A percentile compares a stretch with the other conserved stretches of the same genome.
Evolutionary conservation across 2,888 invertebrate species (phyloP).

Genomic region (Platerodrilus igneus): DNA sequence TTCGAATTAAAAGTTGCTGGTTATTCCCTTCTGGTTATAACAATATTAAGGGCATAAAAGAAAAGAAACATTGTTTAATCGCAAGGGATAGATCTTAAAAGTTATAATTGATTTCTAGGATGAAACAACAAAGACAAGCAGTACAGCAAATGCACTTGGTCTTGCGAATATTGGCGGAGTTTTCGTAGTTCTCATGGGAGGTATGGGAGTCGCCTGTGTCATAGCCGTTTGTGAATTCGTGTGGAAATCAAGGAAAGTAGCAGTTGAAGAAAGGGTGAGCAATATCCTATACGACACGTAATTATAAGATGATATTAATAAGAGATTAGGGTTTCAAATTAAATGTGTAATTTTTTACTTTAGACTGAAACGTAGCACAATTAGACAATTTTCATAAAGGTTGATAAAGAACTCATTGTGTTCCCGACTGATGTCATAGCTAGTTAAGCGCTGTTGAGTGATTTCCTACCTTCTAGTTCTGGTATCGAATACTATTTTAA

Average conservation of each 20-base stretch:
- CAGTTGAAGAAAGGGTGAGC: constrained; percentile 85
- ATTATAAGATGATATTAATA: constrained; percentile 43
- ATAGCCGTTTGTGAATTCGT: constrained; percentile 94
- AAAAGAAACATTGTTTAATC: no score
- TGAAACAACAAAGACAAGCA: constrained; percentile 78
- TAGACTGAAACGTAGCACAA: no score
- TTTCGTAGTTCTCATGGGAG: constrained; percentile 92
- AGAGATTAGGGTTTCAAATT: constrained; percentile 5
- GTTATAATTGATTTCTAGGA: constrained; percentile 53
- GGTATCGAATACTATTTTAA: no score
- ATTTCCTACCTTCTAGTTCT: no score
- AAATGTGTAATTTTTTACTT: constrained; percentile 4
- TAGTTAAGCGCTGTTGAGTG: no score
- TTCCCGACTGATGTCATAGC: no score
- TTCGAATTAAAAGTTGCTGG: no score
- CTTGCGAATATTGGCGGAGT: constrained; percentile 95
- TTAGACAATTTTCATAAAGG: constrained; percentile 6
- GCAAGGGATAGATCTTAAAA: no score
- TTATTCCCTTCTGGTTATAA: no score
- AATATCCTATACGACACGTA: no score
- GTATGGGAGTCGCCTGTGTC: constrained; percentile 86
- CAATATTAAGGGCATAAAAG: no score
- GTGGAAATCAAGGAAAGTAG: constrained; percentile 91
- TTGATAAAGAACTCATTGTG: no score
- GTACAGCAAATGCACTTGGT: constrained; percentile 84